Percentiles rank a stretch among this genome's conserved stretches.
Evolutionary conservation across 2,888 invertebrate genomes (phyloP).

Genomic region (Cataglyphis altisquamis): DNA sequence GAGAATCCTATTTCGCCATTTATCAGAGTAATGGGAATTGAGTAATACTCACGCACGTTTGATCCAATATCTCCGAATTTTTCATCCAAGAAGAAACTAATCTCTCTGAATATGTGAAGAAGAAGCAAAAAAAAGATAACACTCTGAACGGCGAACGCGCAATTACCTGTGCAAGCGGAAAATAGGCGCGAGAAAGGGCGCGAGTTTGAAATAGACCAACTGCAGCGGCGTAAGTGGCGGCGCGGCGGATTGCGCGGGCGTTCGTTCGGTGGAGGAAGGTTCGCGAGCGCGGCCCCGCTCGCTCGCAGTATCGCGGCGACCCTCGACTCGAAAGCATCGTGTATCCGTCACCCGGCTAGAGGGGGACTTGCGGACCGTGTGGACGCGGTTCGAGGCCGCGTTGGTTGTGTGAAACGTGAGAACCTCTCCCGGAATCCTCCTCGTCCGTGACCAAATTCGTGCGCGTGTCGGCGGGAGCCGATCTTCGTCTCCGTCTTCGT

Average conservation of each 20-base stretch:
- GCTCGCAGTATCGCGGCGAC: conserved; percentile 78
- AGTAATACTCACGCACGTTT: too few species aligned
- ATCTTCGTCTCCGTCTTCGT: not conserved
- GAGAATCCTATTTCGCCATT: too few species aligned
- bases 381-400: conserved; percentile 41
- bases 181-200: conserved; percentile 3
- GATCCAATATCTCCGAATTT: too few species aligned
- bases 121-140: too few species aligned
- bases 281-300: conserved; percentile 43
- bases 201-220: conserved; percentile 23
- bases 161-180: not conserved
- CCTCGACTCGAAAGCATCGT: conserved; percentile 72
- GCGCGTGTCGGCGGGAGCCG: conserved; percentile 49
- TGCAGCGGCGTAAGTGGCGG: not conserved
- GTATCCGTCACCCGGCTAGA: conserved; percentile 20
- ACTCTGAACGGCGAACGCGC: too few species aligned
- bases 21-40: too few species aligned
- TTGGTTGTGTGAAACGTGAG: conserved; percentile 76
- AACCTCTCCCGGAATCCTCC: conserved; percentile 62
- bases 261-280: not conserved
- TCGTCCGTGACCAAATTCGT: conserved; percentile 72
- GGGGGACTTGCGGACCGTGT: conserved; percentile 38
- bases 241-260: conserved; percentile 22
- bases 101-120: not conserved
- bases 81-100: too few species aligned